Conservation (phyloP, 2,113 vertebrate genomes). For the Aphyosemion australe region DNA sequence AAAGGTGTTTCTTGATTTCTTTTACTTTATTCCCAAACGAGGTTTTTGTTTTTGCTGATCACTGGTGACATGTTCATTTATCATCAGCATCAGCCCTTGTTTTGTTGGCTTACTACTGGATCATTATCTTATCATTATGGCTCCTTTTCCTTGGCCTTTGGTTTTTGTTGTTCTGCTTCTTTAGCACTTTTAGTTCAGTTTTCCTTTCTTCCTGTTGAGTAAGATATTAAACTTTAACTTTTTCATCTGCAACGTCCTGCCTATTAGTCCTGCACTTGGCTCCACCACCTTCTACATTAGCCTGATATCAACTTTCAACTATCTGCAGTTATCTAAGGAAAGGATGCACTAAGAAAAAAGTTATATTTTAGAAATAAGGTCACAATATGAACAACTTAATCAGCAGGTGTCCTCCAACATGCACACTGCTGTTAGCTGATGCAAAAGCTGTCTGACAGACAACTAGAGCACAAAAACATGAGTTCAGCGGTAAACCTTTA, state of each 20-base stretch:
- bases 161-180: background rate
- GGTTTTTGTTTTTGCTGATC: background rate
- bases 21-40: background rate
- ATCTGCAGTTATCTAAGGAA: background rate
- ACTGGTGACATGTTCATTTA: background rate
- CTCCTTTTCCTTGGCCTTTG: background rate
- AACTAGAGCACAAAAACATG: no score
- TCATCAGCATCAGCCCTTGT: background rate
- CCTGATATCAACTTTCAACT: background rate
- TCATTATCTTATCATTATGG: background rate
- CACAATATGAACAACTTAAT: no score
- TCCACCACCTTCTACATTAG: background rate
- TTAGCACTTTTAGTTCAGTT: background rate
- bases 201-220: background rate
- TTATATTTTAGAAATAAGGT: background rate
- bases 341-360: background rate
- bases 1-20: background rate
- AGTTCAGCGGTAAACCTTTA: no score
- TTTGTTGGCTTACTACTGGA: background rate
- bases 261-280: no score
- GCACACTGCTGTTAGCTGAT: no score
- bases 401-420: no score
- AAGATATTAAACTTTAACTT: background rate
- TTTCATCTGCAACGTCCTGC: background rate
- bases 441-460: no score